Conservation (phyloP, 2,888 invertebrate genomes). For the Podotricha telesiphe region DNA sequence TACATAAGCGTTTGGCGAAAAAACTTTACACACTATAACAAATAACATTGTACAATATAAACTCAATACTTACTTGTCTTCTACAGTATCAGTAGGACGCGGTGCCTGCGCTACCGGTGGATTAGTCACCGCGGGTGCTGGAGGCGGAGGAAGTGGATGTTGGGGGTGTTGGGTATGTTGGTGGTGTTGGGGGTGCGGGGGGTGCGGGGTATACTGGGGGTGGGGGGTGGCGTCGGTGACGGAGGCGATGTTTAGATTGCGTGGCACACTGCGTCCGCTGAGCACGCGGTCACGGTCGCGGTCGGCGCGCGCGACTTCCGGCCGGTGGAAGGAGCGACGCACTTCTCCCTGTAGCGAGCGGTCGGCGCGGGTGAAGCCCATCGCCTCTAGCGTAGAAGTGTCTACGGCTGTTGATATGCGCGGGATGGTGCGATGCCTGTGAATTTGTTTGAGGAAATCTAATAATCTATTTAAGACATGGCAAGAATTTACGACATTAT, state of each 20-base stretch:
- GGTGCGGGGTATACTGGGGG: slow-evolving; percentile 52
- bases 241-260: slow-evolving; percentile 80
- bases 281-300: slow-evolving; percentile 60
- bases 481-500: too few species aligned
- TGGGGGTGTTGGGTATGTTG: neutral
- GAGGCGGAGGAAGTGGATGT: too few species aligned
- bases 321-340: slow-evolving; percentile 76
- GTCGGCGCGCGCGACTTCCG: slow-evolving; percentile 41
- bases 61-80: slow-evolving; percentile 23
- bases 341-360: slow-evolving; percentile 66
- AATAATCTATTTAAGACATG: too few species aligned
- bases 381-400: slow-evolving; percentile 55
- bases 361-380: slow-evolving; percentile 61
- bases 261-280: slow-evolving; percentile 77
- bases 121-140: slow-evolving; percentile 3
- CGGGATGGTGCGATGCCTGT: slow-evolving; percentile 78
- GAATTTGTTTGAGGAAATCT: too few species aligned
- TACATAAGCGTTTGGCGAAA: too few species aligned
- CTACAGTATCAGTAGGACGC: slow-evolving; percentile 15
- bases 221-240: slow-evolving; percentile 49
- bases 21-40: too few species aligned
- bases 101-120: slow-evolving; percentile 22
- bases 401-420: slow-evolving; percentile 71
- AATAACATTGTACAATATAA: too few species aligned
- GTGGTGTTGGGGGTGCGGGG: slow-evolving; percentile 46